Evolutionary conservation across 2,113 vertebrate species (phyloP).

Genomic region (Rousettus leschenaultii): DNA sequence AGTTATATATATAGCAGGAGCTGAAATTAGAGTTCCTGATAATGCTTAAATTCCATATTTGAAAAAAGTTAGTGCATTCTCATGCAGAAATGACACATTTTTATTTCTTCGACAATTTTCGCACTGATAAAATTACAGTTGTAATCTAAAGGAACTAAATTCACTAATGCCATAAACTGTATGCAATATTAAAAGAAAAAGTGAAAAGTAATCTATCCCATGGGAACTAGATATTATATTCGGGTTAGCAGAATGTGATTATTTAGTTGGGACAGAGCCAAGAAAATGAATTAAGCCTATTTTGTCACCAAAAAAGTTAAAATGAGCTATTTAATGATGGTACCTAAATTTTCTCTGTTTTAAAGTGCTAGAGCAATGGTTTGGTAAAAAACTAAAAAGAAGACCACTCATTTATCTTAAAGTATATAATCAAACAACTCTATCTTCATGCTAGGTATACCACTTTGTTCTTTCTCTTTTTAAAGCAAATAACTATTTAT

Average conservation of each 20-base stretch:
- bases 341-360: slow-evolving; percentile 1
- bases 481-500: not conserved
- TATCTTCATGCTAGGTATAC: not conserved
- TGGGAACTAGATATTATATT: not conserved
- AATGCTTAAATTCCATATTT: not conserved
- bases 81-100: not conserved
- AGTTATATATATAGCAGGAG: not conserved
- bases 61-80: not conserved
- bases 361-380: not conserved
- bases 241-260: not conserved
- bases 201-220: not conserved
- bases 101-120: not conserved
- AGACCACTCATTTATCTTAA: not conserved
- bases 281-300: not conserved
- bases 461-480: not conserved
- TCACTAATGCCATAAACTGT: not conserved
- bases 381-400: not conserved
- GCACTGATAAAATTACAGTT: not conserved
- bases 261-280: slow-evolving; percentile 1
- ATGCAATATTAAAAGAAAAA: slow-evolving; percentile 23
- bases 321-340: slow-evolving; percentile 7
- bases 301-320: slow-evolving; percentile 4
- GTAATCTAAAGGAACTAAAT: not conserved
- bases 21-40: not conserved
- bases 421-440: not conserved